phyloP scores from a whole-genome alignment of 1,140 invertebrate genomes.

The Macrosteles quadrilineatus region DNA sequence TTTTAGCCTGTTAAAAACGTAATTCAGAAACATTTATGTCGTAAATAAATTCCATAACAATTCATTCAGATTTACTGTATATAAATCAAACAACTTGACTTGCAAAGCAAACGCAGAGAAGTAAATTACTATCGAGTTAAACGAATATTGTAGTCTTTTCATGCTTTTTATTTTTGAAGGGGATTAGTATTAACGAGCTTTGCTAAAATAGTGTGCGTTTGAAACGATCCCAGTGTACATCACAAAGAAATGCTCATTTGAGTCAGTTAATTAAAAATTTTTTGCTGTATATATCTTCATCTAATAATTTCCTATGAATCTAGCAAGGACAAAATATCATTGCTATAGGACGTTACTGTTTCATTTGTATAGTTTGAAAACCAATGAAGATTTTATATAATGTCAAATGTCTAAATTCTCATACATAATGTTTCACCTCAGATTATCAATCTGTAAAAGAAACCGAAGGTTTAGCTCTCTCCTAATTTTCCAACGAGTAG shows the following conservation, averaged over 20 bases:
- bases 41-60: neutral
- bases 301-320: too few relatives aligned
- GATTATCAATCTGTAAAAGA: too few relatives aligned
- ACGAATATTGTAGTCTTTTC: neutral
- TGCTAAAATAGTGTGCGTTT: constrained; percentile 7
- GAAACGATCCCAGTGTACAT: too few relatives aligned
- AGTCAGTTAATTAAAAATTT: neutral
- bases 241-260: neutral
- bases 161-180: constrained; percentile 10
- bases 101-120: neutral
- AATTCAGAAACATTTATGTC: neutral
- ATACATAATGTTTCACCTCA: too few relatives aligned
- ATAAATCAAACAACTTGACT: neutral
- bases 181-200: neutral
- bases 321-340: too few relatives aligned
- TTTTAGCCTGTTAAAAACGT: neutral
- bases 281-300: neutral
- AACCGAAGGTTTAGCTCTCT: too few relatives aligned
- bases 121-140: neutral
- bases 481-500: too few relatives aligned
- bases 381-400: too few relatives aligned
- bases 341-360: too few relatives aligned
- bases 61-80: neutral
- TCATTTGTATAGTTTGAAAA: too few relatives aligned
- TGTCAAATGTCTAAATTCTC: too few relatives aligned